Base-by-base conservation (phyloP, 2,888 invertebrate species). In the Hirtodrosophila trivittata region DNA sequence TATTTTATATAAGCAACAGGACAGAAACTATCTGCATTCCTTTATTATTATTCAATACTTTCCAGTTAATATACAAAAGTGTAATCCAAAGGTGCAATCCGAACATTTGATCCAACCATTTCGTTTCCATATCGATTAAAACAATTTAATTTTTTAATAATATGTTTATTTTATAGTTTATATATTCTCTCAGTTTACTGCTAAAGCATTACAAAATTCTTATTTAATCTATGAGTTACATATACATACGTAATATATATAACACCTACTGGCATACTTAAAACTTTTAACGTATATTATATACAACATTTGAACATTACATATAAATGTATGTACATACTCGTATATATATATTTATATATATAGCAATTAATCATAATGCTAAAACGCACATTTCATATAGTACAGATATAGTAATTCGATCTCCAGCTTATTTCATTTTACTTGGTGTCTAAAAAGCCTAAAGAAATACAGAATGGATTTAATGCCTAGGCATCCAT, bases 171-270 rank as follows among this genome's bases (percentile, higher is more conserved):
- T 46, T 46, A 51, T 58, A 10, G 39, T 63, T 65, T 46, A 47
- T 60, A 65, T 77, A 47, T 57, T 67, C 45, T 52, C 60, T 64
- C 58, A 43, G 16, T 56, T 77, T 64, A 73, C 55, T 50, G 55
- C 70, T 85, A 85, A 77, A 75, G 75, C 78, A 71, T 68, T 80
- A 80, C 72, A 80, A 80, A 80, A 76, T 55, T 56, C 65, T 72
- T 72, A 68, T 71, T 72, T 72, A 68, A 46, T 62, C 64, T 80
- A 75, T 51, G 37, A 59, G 62, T 70, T 38, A 66, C 45, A 59
- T 42, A 41, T 59, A 33, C n/a, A 13, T 33, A 41, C n/a, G 1
- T 25, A 14, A 56, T 52, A 33, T 51, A 43, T 54, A 55, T 59
- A 70, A 60, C 56, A 66, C 39, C 74, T 73, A 66, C 45, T 66